Evolutionary conservation across 2,113 vertebrate species (phyloP).

Genomic region (Butorides virescens): DNA sequence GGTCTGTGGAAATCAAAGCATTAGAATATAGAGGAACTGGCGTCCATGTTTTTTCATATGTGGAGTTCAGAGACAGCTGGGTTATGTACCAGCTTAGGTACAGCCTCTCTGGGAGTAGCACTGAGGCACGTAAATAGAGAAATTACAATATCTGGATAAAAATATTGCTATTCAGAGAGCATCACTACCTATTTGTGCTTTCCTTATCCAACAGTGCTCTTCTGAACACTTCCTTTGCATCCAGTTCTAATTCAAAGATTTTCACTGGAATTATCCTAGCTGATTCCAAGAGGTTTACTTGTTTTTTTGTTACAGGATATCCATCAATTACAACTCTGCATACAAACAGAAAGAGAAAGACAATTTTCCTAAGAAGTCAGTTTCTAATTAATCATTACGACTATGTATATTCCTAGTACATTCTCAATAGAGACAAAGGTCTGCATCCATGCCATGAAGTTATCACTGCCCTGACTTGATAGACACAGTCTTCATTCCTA

Average conservation of each 20-base stretch:
- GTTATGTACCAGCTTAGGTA: background rate
- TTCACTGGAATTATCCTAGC: constrained; percentile 84
- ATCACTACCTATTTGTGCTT: constrained; percentile 74
- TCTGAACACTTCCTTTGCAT: constrained; percentile 83
- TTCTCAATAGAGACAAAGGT: background rate
- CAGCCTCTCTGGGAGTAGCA: background rate
- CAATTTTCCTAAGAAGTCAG: background rate
- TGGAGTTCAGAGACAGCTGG: background rate
- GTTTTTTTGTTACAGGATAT: constrained; percentile 84
- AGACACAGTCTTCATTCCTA: background rate
- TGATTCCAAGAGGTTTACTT: constrained; percentile 80
- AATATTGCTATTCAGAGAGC: background rate
- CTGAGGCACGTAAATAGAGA: background rate
- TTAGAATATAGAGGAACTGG: background rate
- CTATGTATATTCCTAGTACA: background rate
- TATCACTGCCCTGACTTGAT: background rate
- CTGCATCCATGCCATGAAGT: background rate
- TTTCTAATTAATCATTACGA: background rate
- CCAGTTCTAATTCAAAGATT: constrained; percentile 85
- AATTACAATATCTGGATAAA: background rate
- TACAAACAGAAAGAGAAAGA: constrained; percentile 1
- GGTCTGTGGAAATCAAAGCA: background rate
- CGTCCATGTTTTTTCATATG: background rate
- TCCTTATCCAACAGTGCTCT: constrained; percentile 81
- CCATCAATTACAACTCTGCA: constrained; percentile 90